Base-by-base conservation (phyloP, 2,113 vertebrate genomes). In the Myiozetetes cayanensis region DNA sequence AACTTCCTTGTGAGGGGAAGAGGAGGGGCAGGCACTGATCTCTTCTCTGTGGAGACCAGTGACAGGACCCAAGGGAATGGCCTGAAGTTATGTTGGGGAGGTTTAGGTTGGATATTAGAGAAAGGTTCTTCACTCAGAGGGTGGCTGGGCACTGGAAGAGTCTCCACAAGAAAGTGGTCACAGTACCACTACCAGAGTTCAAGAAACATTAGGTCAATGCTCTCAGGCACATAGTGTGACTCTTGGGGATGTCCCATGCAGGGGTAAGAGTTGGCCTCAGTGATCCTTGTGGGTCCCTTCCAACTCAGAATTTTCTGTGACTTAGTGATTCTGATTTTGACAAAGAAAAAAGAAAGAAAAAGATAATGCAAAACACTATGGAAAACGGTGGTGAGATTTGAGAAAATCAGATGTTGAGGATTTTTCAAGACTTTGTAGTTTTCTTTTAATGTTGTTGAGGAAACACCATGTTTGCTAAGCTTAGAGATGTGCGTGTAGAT, bases 1-100 rank as follows among this genome's bases (percentile, higher is more conserved):
- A 70, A 8, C 14, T 35, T 62, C 25, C 21, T 55, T 0, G 0
- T 19, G 55, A 47, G 25, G 9, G 13, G 55, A 68, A 27, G 28
- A 53, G 47, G 41, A 70, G 24, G 15, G 4, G 4, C 6, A 43
- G 47, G 6, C 25, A 35, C 17, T 35, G n/a, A 62, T 44, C 19
- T 65, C 28, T 31, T 10, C 41, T 55, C 25, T 55, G 39, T 30
- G 15, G 12, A 62, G 15, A 49, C 14, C 47, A 46, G 14, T 19
- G 47, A 39, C 30, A 31, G 25, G 14, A 41, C 12, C 41, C 9
- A 4, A 44, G 41, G 30, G 14, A 65, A 22, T 44, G 41, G 9
- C 30, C 30, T 55, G 55, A 76, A 62, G 14, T 14, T 55, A 20
- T 14, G 28, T 4, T 39, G 15, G 5, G 15, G 4, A 61, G 15